Evolutionary conservation across 2,113 vertebrate genomes (phyloP).

Genomic region (Bujurquina vittata): DNA sequence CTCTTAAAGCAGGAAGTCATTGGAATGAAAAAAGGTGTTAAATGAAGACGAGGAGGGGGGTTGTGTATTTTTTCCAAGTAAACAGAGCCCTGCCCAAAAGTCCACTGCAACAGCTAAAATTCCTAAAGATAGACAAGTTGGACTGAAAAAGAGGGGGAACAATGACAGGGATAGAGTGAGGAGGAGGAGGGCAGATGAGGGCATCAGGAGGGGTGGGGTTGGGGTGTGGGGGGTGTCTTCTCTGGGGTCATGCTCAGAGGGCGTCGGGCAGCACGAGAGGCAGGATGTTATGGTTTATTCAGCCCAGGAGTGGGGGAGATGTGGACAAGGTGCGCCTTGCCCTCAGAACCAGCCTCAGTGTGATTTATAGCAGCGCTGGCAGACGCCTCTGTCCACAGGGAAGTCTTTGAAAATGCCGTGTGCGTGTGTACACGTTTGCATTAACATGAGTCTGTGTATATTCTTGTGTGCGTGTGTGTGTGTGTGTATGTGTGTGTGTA

Average conservation of each 20-base stretch:
- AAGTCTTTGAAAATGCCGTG: slow-evolving; percentile 81
- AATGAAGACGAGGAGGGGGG: slow-evolving; percentile 56
- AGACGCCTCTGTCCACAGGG: slow-evolving; percentile 84
- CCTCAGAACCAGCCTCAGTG: slow-evolving; percentile 81
- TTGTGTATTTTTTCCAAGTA: slow-evolving; percentile 43
- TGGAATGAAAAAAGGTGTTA: slow-evolving; percentile 81
- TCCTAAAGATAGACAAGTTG: slow-evolving; percentile 38
- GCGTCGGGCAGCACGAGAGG: slow-evolving; percentile 80
- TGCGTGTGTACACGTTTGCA: slow-evolving; percentile 19
- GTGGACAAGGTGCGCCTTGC: slow-evolving; percentile 87
- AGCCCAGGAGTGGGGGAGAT: slow-evolving; percentile 82
- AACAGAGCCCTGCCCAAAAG: slow-evolving; percentile 22
- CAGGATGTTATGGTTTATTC: slow-evolving; percentile 92
- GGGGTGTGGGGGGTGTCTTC: slow-evolving; percentile 46
- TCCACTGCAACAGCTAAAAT: slow-evolving; percentile 19
- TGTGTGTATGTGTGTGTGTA: background rate
- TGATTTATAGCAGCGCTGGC: slow-evolving; percentile 85
- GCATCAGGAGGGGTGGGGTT: background rate
- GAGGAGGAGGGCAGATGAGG: slow-evolving; percentile 41
- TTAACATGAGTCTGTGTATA: slow-evolving; percentile 22
- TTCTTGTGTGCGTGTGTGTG: slow-evolving; percentile 3
- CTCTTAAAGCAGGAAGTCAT: slow-evolving; percentile 87
- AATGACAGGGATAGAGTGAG: slow-evolving; percentile 37
- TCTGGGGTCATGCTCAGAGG: slow-evolving; percentile 73
- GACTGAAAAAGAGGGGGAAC: slow-evolving; percentile 30